Base-by-base conservation (phyloP, 2,888 invertebrate species). In the Nephrotoma guestfalica region DNA sequence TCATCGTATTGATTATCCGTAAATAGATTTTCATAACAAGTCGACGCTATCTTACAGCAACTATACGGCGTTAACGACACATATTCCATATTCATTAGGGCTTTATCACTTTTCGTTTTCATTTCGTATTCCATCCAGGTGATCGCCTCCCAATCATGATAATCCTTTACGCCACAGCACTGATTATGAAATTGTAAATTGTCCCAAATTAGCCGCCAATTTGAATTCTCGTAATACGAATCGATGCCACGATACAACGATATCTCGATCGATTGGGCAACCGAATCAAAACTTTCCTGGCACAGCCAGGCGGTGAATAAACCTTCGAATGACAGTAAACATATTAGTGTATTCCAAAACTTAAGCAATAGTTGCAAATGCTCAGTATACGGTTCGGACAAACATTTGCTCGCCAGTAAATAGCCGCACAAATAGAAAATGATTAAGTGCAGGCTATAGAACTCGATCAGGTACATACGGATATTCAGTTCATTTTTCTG, bases 131-230 rank as follows among this genome's bases (percentile, higher is more conserved):
- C 86, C 18, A 87, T 86, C 87, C 88, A 88, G 3, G 86, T 15
- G 13, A 86, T 86, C 30, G 86, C 83, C 43, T 87, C 42, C 91
- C 91, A 91, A 87, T 91, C 91, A 87, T 88, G 89, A 87, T 90
- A 90, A 87, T 87, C 88, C n/a, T 89, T 86, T 3, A 91, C 90
- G 0, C 91, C 91, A 86, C 91, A 91, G 86, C 91, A 91, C 86
- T 90, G 89, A 84, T 90, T 89, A 0, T 88, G 88, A 83, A 89
- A 88, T 86, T 91, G 91, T 45, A 91, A 45, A 13, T 89, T 88
- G 86, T 91, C 91, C 91, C 91, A 91, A 0, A 91, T 86, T 0
- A 91, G 88, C 45, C 91, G 90, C 91, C 91, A 91, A 6, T 91
- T 89, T 0, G 91, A 90, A 86, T 90, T 89, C 0, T 89, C 86